phyloP scores from a whole-genome alignment of 2,113 vertebrate genomes.

The Taxidea taxus region DNA sequence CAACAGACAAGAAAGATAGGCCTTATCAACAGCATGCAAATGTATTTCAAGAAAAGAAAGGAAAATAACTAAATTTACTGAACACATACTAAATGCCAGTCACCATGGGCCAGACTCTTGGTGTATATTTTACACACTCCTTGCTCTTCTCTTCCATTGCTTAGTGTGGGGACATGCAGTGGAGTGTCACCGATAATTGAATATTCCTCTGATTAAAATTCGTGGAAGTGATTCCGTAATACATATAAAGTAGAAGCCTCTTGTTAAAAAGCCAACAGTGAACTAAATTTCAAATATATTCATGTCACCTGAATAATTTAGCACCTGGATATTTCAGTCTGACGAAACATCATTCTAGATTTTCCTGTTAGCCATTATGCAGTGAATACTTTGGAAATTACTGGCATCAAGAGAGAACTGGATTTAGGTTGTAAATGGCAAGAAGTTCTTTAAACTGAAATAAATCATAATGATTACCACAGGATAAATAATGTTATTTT shows the following conservation, averaged over 20 bases:
- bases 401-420: slow-evolving; percentile 12
- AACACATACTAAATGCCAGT: not conserved
- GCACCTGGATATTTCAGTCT: not conserved
- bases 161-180: not conserved
- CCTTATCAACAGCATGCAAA: not conserved
- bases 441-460: slow-evolving; percentile 1
- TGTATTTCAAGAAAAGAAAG: not conserved
- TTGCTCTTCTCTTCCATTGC: not conserved
- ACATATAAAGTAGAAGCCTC: not conserved
- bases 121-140: not conserved
- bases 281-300: slow-evolving; percentile 38
- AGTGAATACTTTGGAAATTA: slow-evolving; percentile 45
- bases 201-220: slow-evolving; percentile 23
- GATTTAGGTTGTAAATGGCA: slow-evolving; percentile 31
- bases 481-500: slow-evolving; percentile 13
- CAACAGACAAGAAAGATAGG: not conserved
- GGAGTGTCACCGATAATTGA: not conserved
- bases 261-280: slow-evolving; percentile 17
- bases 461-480: slow-evolving; percentile 22
- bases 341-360: slow-evolving; percentile 37
- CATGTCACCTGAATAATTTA: not conserved
- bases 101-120: not conserved
- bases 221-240: slow-evolving; percentile 20
- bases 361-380: not conserved
- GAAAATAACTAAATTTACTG: not conserved